Evolutionary conservation across 1,140 invertebrate genomes (phyloP).

Genomic region (Drosophila lacertosa): DNA sequence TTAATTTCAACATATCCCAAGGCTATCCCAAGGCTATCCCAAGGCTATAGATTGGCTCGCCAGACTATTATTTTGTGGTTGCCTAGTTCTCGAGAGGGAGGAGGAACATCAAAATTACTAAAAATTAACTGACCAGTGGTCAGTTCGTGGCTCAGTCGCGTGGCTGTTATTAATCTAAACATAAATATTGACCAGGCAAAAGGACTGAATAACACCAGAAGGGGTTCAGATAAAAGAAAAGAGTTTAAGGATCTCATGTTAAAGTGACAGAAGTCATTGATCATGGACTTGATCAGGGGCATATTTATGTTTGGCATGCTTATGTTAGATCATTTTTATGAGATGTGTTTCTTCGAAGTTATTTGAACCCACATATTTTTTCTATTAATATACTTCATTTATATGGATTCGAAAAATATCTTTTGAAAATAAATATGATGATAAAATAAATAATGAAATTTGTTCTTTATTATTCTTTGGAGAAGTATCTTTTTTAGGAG

Average conservation of each 20-base stretch:
- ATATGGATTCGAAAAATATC: too few relatives aligned
- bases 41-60: conserved; percentile 60
- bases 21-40: conserved; percentile 59
- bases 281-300: conserved; percentile 4
- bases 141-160: conserved; percentile 66
- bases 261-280: conserved; percentile 33
- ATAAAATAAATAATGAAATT: too few relatives aligned
- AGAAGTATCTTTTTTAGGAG: too few relatives aligned
- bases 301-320: neutral
- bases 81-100: conserved; percentile 7
- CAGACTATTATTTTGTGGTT: conserved; percentile 42
- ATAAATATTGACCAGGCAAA: conserved; percentile 69
- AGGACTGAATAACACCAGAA: conserved; percentile 29
- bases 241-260: neutral
- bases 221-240: conserved; percentile 19
- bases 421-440: too few relatives aligned
- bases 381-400: too few relatives aligned
- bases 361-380: neutral
- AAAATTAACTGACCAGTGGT: conserved; percentile 73
- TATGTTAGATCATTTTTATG: neutral
- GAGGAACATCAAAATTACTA: neutral
- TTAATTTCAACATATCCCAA: conserved; percentile 71
- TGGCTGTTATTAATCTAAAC: conserved; percentile 75
- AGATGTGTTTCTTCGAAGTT: neutral
- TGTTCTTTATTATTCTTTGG: too few relatives aligned